Base-by-base conservation (phyloP, 2,113 vertebrate species). In the Sylvia atricapilla region DNA sequence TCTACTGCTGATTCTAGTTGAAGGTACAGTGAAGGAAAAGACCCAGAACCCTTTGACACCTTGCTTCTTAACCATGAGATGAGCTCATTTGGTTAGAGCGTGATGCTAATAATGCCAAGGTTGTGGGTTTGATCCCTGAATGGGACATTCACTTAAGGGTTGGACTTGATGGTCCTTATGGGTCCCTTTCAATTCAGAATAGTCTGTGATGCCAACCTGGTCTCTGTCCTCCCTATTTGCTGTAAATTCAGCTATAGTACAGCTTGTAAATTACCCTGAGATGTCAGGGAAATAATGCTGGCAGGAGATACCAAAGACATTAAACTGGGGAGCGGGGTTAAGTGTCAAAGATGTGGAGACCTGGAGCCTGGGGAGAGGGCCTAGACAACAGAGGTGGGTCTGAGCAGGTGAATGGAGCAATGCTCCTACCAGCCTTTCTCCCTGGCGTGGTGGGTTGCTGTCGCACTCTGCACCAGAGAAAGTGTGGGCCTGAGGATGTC, bases 371-470 rank as follows among this genome's bases (percentile, higher is more conserved):
- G 23, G 10, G 14, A 43, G 31, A 53, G 15, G 30, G 37, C 67
- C 17, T 39, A 52, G 46, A 20, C 6, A 21, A 3, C 0, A 0
- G 21, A 10, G 15, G 30, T 4, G 13, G 28, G 9, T 63, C 2
- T 0, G 2, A 28, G 60, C 43, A 37, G 31, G 50, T 27, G 25
- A 43, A 16, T 47, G 53, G 58, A 84, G 44, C 8, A n/a, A 3
- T 37, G 52, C 19, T 79, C 4, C 23, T 17, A 8, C 25, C 30
- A 17, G 10, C 49, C n/a, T 63, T 90, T 37, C 50, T 76, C 12
- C 11, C 35, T 27, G 39, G 17, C 0, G 0, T 30, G 53, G 7
- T 20, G 22, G 19, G 30, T 27, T 70, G 24, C 52, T 16, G 39
- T 31, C 37, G 46, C 15, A 15, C 20, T 24, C 7, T 37, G 37